A percentile compares a stretch with the other conserved stretches of the same genome.
Evolutionary conservation across 2,888 invertebrate genomes (phyloP).

Genomic region (Chorisops tibialis): DNA sequence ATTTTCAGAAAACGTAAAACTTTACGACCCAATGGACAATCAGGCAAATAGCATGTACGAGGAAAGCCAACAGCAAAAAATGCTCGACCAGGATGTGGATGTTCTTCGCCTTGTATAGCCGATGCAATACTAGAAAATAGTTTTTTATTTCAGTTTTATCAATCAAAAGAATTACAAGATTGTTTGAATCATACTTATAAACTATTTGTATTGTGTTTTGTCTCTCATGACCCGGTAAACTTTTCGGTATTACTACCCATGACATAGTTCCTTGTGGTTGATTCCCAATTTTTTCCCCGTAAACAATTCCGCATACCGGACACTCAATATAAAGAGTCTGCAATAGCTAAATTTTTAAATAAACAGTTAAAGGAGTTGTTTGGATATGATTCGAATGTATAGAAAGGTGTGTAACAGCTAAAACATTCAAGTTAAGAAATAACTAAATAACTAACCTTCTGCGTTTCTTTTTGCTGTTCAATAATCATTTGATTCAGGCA

Average conservation of each 20-base stretch:
- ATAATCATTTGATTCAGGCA: constrained; percentile 75
- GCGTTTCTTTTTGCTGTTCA: constrained; percentile 56
- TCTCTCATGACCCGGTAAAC: constrained; percentile 64
- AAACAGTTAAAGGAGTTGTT: no score
- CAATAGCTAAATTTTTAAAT: constrained; percentile 35
- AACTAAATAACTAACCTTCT: constrained; percentile 43
- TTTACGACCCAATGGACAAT: constrained; percentile 75
- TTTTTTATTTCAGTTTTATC: constrained; percentile 5
- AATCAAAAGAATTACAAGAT: neutral
- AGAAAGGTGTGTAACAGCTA: no score
- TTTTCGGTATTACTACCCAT: constrained; percentile 68
- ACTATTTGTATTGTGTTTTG: constrained; percentile 76
- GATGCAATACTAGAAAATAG: constrained; percentile 66
- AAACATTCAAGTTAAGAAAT: neutral
- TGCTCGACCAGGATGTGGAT: constrained; percentile 79
- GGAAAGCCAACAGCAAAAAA: constrained; percentile 88
- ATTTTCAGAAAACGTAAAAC: constrained; percentile 71
- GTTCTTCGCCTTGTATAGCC: constrained; percentile 75
- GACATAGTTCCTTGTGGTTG: constrained; percentile 83
- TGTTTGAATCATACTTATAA: constrained; percentile 62
- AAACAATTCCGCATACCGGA: constrained; percentile 79
- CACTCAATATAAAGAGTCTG: constrained; percentile 77
- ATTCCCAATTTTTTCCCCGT: constrained; percentile 75
- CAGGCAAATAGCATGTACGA: constrained; percentile 76
- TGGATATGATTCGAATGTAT: no score